phyloP scores from a whole-genome alignment of 2,797 vertebrate genomes.

The Cheirogaleus major region DNA sequence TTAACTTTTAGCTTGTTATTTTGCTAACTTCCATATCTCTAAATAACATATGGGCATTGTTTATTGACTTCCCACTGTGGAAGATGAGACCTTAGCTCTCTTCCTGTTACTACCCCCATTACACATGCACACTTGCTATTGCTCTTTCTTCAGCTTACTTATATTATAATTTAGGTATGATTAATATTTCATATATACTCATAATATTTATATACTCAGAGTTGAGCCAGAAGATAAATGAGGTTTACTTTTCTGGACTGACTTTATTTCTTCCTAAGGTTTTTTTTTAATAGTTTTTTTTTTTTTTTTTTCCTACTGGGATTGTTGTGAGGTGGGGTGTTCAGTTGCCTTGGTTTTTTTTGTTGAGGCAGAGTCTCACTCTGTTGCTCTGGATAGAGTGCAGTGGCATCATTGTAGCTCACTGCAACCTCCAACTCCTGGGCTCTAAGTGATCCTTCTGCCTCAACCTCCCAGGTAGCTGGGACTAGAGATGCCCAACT shows the following conservation, averaged over 20 bases:
- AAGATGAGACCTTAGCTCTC: not conserved
- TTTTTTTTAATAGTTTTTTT: not conserved
- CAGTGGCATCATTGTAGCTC: too few relatives aligned
- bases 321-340: too few relatives aligned
- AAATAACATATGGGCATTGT: not conserved
- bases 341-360: too few relatives aligned
- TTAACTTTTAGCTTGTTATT: not conserved
- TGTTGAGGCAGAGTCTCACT: too few relatives aligned
- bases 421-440: too few relatives aligned
- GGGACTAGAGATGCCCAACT: too few relatives aligned
- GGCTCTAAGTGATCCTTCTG: too few relatives aligned
- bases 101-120: not conserved
- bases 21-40: not conserved
- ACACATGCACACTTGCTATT: not conserved
- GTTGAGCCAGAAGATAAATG: not conserved
- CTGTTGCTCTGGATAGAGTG: too few relatives aligned
- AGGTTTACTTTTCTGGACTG: not conserved
- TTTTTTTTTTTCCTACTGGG: too few relatives aligned
- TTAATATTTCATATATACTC: not conserved
- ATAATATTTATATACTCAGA: not conserved
- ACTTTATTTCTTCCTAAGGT: not conserved
- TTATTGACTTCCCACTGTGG: not conserved
- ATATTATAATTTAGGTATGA: not conserved
- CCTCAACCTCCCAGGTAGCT: too few relatives aligned
- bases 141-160: not conserved